Evolutionary conservation across 2,113 vertebrate species (phyloP), one percentile per base, ranked within the genome.

Genomic region (Clarias magur): DNA sequence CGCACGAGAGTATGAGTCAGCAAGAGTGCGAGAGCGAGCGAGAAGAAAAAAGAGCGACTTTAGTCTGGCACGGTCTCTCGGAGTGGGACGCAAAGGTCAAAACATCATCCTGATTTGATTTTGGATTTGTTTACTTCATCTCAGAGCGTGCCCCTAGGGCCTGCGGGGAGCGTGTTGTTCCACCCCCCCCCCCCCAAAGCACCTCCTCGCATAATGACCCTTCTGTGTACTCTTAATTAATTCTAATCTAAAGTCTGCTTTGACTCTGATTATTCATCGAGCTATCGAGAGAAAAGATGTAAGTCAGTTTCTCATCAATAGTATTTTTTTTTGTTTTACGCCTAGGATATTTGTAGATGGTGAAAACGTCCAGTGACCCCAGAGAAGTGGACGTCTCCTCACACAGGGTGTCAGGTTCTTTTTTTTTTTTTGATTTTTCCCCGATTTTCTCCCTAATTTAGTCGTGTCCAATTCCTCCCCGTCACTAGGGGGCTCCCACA

Each of bases 51-150:
- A 42, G 19, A 59, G 30, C 57, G 27, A 15, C 53, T 25, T 85
- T 54, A 1, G 72, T 85, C 56, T 78, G 72, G 25, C 84, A 65
- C 57, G 3, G 72, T 85, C 72, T 53, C 8, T 56, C 19, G 19
- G 38, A 70, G 85, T 86, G 25, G n/a, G 63, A 81, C 0, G 63
- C 30, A 81, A 54, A 70, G 78, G 65, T 80, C 63, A 70, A 59
- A 86, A 48, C 48, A 59, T 23, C 23, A 67, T 80, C n/a, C 62
- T 27, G 23, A 72, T 86, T 65, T 57, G 25, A 65, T 65, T 65
- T 65, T 4, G 42, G 54, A 85, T 57, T 56, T 34, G 48, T 34
- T 72, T 34, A 30, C 27, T 72, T 42, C 8, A 60, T 63, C 84
- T 13, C 30, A 3, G 60, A 54, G 25, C 42, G 54, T 21, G 17